A percentile compares a stretch with the other conserved stretches of the same genome.
Conservation (phyloP, 2,888 invertebrate genomes). For the Synergus laeviventris region DNA sequence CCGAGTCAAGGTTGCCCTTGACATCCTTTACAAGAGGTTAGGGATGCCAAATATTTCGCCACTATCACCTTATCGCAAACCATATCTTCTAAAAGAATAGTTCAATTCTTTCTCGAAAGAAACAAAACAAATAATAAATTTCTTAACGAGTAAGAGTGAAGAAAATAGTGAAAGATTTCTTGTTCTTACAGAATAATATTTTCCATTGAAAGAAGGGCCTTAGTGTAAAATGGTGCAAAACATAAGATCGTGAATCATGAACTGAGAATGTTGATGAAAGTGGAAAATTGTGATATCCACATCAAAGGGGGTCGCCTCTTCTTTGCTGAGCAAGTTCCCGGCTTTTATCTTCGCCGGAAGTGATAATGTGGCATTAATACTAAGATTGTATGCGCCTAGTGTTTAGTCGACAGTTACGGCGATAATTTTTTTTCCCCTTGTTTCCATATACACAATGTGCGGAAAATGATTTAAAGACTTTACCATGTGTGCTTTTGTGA, state of each 20-base stretch:
- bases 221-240: not conserved
- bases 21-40: constrained; percentile 19
- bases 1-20: constrained; percentile 55
- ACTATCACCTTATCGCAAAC: not conserved
- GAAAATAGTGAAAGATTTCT: not conserved
- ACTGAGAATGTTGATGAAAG: constrained; percentile 35
- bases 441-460: constrained; percentile 6
- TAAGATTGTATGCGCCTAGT: constrained; percentile 33
- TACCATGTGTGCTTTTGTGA: not conserved
- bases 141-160: not conserved
- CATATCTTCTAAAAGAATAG: not conserved
- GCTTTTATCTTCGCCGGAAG: constrained; percentile 52
- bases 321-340: constrained; percentile 27
- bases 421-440: constrained; percentile 19
- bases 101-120: not conserved
- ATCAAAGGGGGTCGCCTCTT: constrained; percentile 20
- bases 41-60: constrained; percentile 7
- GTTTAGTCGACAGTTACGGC: constrained; percentile 16
- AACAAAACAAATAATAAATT: not conserved
- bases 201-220: not conserved
- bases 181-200: not conserved
- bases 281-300: constrained; percentile 32
- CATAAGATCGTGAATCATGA: not conserved
- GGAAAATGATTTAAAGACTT: not conserved
- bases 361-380: constrained; percentile 48